phyloP scores from a whole-genome alignment of 2,888 invertebrate species.

The Brachypterus glaber region DNA sequence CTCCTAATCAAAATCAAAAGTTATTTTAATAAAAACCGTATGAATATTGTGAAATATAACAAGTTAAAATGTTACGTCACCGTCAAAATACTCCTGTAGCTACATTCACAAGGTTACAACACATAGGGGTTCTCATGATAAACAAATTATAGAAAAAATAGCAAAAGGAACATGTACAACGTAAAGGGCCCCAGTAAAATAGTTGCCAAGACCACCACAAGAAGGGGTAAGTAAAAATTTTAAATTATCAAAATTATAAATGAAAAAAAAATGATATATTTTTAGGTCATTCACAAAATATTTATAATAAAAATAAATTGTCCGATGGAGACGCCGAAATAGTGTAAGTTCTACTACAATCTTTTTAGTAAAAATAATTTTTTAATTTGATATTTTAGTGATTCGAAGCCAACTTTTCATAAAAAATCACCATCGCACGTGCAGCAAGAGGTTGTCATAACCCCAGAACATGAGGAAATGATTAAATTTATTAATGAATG shows the following conservation, averaged over 20 bases:
- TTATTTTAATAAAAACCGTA: too few species aligned
- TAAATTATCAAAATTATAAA: conserved; percentile 12
- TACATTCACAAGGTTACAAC: too few species aligned
- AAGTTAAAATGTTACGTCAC: too few species aligned
- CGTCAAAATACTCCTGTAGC: too few species aligned
- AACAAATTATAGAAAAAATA: too few species aligned
- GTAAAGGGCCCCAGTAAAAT: conserved; percentile 83
- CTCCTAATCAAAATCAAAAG: too few species aligned
- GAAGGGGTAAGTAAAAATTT: conserved; percentile 45
- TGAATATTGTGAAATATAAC: too few species aligned
- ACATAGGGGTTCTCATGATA: too few species aligned
- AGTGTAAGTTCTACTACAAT: conserved; percentile 48
- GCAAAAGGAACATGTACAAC: conserved; percentile 83
- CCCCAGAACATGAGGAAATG: conserved; percentile 79
- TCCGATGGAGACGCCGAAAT: conserved; percentile 58
- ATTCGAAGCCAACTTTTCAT: conserved; percentile 76
- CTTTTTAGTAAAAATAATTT: too few species aligned
- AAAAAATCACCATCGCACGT: conserved; percentile 40
- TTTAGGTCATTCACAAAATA: conserved; percentile 69
- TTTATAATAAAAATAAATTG: conserved; percentile 62
- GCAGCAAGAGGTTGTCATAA: conserved; percentile 50
- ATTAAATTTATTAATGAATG: conserved; percentile 80
- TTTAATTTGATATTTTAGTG: conserved; percentile 49
- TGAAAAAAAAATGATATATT: conserved; percentile 22
- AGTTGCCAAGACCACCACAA: conserved; percentile 73